Evolutionary conservation across 2,113 vertebrate species (phyloP).

Genomic region (Microcebus ravelobensis): DNA sequence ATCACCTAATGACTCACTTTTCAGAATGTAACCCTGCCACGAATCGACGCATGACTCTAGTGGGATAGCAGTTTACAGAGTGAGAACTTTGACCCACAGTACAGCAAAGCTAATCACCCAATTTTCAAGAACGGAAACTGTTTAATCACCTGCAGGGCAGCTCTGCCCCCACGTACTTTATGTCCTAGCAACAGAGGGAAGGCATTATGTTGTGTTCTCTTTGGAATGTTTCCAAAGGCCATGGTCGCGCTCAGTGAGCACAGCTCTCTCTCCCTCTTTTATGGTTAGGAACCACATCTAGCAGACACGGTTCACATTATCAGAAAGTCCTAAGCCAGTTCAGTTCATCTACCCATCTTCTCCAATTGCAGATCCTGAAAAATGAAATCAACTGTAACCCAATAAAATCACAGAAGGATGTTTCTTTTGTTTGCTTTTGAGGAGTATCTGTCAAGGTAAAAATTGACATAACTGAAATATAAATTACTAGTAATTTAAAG

Average conservation of each 20-base stretch:
- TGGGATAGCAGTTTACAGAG: not conserved
- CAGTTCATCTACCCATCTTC: not conserved
- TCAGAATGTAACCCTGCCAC: not conserved
- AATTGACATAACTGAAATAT: not conserved
- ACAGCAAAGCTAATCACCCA: not conserved
- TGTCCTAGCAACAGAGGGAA: not conserved
- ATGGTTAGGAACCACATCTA: no score
- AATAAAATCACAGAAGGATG: not conserved
- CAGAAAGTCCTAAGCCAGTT: not conserved
- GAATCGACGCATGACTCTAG: fast-evolving
- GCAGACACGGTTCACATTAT: fast-evolving
- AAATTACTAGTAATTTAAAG: not conserved
- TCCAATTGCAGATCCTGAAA: not conserved
- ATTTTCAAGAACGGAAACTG: not conserved
- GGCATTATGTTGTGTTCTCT: fast-evolving
- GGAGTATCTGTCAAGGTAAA: not conserved
- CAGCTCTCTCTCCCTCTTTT: no score
- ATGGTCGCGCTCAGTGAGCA: fast-evolving
- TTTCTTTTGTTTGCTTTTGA: not conserved
- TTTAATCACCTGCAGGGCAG: not conserved
- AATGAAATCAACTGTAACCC: not conserved
- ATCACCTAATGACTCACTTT: not conserved
- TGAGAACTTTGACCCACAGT: not conserved
- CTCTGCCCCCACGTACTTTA: not conserved
- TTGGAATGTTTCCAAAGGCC: fast-evolving